Percentiles rank a stretch among this genome's conserved stretches.
Evolutionary conservation across 1,140 invertebrate species (phyloP).

Genomic region (Drosophila serrata): DNA sequence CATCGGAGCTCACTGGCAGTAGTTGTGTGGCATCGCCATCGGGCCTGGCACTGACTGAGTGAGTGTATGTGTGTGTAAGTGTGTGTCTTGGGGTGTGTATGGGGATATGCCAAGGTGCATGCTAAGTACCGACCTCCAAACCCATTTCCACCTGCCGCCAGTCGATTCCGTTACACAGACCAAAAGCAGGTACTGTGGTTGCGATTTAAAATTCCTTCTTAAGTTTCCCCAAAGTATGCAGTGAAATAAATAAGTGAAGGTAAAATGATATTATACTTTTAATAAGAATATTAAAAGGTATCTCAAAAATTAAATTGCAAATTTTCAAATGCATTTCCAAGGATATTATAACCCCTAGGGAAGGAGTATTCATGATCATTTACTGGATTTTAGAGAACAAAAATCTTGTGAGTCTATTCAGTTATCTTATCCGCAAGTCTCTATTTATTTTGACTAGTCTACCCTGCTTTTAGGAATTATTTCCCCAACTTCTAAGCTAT

Average conservation of each 20-base stretch:
- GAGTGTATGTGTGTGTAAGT: constrained; percentile 40
- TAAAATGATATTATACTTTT: not conserved
- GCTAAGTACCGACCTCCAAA: constrained; percentile 68
- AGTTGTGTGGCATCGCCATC: constrained; percentile 55
- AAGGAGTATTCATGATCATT: too few relatives aligned
- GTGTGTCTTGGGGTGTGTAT: too few relatives aligned
- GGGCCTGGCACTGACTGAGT: constrained; percentile 20
- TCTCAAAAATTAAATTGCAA: not conserved
- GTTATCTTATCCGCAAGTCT: too few relatives aligned
- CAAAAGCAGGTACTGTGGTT: constrained; percentile 4
- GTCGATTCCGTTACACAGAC: constrained; percentile 13
- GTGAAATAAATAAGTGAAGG: not conserved
- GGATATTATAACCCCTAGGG: too few relatives aligned
- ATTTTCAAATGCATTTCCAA: not conserved
- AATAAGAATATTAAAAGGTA: not conserved
- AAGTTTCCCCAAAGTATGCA: not conserved
- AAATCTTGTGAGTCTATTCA: too few relatives aligned
- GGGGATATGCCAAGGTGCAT: constrained; percentile 68
- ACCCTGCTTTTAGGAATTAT: not conserved
- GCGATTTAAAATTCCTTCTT: not conserved
- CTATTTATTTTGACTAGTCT: not conserved
- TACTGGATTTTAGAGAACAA: too few relatives aligned
- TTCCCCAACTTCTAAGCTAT: too few relatives aligned
- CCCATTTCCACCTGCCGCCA: constrained; percentile 35
- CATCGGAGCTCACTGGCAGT: constrained; percentile 61